Evolutionary conservation across 1,140 invertebrate species (phyloP).

Genomic region (Cydia strobilella): DNA sequence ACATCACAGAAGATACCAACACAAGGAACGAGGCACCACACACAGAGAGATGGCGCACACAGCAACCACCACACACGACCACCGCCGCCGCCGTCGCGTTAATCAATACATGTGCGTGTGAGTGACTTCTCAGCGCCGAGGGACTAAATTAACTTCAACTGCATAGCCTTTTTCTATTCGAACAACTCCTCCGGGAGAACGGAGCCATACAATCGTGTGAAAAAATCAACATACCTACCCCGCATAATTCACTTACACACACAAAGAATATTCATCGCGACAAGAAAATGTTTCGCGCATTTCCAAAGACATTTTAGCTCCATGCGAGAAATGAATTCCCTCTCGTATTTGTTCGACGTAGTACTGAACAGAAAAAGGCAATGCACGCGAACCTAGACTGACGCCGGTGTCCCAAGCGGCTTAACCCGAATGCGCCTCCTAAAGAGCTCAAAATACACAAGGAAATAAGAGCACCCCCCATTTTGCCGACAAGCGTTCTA

Average conservation of each 20-base stretch:
- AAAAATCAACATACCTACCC: background rate
- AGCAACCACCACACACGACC: conserved; percentile 71
- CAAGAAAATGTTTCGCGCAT: conserved; percentile 38
- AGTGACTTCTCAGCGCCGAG: conserved; percentile 68
- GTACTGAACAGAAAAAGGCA: conserved; percentile 66
- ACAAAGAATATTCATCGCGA: conserved; percentile 33
- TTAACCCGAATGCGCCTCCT: conserved; percentile 70
- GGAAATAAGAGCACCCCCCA: conserved; percentile 68
- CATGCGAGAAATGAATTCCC: conserved; percentile 50
- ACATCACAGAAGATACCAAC: conserved; percentile 70
- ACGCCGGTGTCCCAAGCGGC: conserved; percentile 65
- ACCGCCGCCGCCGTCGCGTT: conserved; percentile 74
- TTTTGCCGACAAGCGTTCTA: conserved; percentile 75
- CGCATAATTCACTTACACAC: conserved; percentile 19
- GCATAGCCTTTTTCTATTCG: conserved; percentile 60
- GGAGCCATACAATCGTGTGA: conserved; percentile 16
- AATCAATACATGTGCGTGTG: conserved; percentile 82
- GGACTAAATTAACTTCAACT: conserved; percentile 46
- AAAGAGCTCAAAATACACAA: conserved; percentile 75
- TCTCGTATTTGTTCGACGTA: conserved; percentile 47
- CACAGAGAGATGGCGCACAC: conserved; percentile 55
- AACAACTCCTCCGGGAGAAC: background rate
- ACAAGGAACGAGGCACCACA: conserved; percentile 67
- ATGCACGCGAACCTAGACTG: conserved; percentile 63
- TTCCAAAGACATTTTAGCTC: conserved; percentile 39